A percentile compares a stretch with the other conserved stretches of the same genome.
phyloP scores from a whole-genome alignment of 2,888 invertebrate genomes.

The Torymus texanus region DNA sequence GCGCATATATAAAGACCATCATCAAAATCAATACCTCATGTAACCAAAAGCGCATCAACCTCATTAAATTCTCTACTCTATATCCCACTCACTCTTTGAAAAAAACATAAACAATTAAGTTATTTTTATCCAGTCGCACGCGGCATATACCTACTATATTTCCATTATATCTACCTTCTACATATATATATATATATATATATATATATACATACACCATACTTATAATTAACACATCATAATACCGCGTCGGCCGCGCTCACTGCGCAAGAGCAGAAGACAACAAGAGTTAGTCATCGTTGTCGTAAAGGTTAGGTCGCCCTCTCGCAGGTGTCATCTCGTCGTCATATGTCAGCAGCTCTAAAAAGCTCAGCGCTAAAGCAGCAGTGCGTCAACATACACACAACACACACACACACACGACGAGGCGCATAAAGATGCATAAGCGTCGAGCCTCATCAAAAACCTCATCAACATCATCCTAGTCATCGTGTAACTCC shows the following conservation, averaged over 20 bases:
- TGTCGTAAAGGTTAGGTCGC: neutral
- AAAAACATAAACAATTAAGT: too few species aligned
- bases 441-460: too few species aligned
- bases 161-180: neutral
- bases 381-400: neutral
- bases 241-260: neutral
- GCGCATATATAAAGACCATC: too few species aligned
- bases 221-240: neutral
- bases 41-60: too few species aligned
- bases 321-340: conserved; percentile 21
- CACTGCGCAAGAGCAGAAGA: conserved; percentile 52
- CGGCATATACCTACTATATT: neutral
- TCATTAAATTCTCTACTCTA: too few species aligned
- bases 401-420: neutral
- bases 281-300: conserved; percentile 17
- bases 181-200: neutral
- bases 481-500: too few species aligned
- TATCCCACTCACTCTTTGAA: too few species aligned
- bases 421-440: neutral
- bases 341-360: too few species aligned
- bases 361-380: too few species aligned
- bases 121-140: too few species aligned
- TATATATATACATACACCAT: neutral
- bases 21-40: too few species aligned
- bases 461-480: too few species aligned